Base-by-base conservation (phyloP, 2,113 vertebrate species). In the Lepus americanus region DNA sequence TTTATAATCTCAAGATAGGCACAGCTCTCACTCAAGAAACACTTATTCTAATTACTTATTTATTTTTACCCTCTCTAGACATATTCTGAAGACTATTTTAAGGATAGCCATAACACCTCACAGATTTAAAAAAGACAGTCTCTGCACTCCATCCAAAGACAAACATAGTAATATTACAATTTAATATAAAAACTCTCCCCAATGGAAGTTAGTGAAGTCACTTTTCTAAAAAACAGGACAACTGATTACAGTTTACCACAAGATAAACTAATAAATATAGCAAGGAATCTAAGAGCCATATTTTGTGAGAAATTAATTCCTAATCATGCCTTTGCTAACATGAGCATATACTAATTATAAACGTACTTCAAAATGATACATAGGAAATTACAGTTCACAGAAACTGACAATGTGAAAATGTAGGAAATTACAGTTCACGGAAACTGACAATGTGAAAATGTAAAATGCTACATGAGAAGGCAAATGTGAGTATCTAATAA, bases 1-100 rank as follows among this genome's bases (percentile, higher is more conserved):
- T 97, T 94, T 90, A 87, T 82, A 55, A 89, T 89, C 31, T 93
- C 44, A 89, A 87, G 13, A 93, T 22, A 64, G 33, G 66, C 17
- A 31, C 0, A 88, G n/a, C 27, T 81, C 67, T 74, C 70, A 95
- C 29, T 74, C 0, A 76, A 95, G 59, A 87, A 94, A 85, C 49
- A 10, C 8, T 70, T 59, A 55, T 66, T 91, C 33, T 77, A 81
- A 89, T 55, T 39, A n/a, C 16, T 31, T 61, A 63, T 59, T 91
- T 63, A 70, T 53, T 49, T 31, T 31, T 8, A 31, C 36, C 29
- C 6, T 73, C 74, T 66, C 81, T 31, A 94, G 69, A 76, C 29
- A 91, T 25, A 67, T 8, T 70, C 22, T 66, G 89, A 87, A 96
- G 36, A 92, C 13, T 73, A 89, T 87, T 89, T 94, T 59, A 82